phyloP scores from a whole-genome alignment of 2,113 vertebrate species.

The Halcyon malimbica region DNA sequence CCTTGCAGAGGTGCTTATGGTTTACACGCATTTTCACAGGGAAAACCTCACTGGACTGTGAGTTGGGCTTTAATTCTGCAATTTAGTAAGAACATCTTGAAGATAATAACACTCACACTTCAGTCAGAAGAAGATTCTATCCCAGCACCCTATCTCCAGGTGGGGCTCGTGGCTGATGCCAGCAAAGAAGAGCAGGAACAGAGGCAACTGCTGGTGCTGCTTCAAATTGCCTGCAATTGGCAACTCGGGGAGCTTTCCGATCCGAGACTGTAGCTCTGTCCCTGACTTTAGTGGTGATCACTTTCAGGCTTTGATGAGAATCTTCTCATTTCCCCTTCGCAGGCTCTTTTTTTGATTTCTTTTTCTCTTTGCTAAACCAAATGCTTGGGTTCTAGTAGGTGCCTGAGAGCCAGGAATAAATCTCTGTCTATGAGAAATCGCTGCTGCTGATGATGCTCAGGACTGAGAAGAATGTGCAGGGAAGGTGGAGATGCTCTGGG shows the following conservation, averaged over 20 bases:
- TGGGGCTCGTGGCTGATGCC: not conserved
- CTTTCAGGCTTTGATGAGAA: not conserved
- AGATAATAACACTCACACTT: not conserved
- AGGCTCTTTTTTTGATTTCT: not conserved
- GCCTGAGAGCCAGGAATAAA: not conserved
- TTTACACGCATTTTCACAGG: not conserved
- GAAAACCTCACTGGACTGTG: not conserved
- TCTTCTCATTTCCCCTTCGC: not conserved
- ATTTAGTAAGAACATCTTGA: not conserved
- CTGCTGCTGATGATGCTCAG: not conserved
- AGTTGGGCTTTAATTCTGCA: not conserved
- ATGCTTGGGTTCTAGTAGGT: not conserved
- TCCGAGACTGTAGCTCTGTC: not conserved
- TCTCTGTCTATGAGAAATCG: not conserved
- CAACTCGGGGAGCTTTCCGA: not conserved
- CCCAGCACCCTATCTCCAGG: not conserved
- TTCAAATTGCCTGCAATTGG: not conserved
- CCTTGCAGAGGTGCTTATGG: not conserved
- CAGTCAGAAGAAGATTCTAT: not conserved
- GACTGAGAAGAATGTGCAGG: not conserved
- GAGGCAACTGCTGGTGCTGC: not conserved
- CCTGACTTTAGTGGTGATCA: not conserved
- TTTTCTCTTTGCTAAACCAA: not conserved
- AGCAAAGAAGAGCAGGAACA: not conserved
- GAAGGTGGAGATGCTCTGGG: not conserved